A percentile compares a stretch with the other conserved stretches of the same genome.
These are phyloP conservation scores for Himalopsyche phryganea DNA, from an alignment of 1,140 invertebrate species.

Conservation along the genomic window DNA sequence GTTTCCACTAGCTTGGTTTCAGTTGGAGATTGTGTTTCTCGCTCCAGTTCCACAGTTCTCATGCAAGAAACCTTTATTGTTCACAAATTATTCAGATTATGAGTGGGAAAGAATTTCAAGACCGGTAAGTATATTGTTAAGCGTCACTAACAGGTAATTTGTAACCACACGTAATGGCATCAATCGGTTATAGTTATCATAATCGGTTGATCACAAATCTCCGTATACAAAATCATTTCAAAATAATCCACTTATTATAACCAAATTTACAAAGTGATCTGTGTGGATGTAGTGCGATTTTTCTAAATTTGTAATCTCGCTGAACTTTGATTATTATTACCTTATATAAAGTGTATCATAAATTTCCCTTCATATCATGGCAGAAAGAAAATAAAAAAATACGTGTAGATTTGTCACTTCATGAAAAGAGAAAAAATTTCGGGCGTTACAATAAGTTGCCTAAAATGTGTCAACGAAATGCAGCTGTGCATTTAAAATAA, in stretches of 20 bases:
- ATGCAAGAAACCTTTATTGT: conserved; percentile 43
- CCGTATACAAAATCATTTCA: not conserved
- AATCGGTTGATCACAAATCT: not conserved
- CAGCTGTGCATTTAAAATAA: no score
- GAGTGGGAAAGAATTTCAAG: conserved; percentile 44
- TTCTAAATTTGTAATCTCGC: not conserved
- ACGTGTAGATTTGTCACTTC: no score
- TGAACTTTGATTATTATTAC: no score
- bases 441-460: no score
- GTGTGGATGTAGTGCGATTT: not conserved
- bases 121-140: conserved; percentile 38
- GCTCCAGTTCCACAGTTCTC: conserved; percentile 56
- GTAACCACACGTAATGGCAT: not conserved
- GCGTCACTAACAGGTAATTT: not conserved
- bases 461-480: no score
- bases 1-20: conserved; percentile 64
- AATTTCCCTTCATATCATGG: no score
- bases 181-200: not conserved
- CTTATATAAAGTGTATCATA: no score
- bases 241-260: not conserved
- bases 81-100: conserved; percentile 37
- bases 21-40: conserved; percentile 60
- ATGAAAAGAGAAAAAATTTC: no score
- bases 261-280: not conserved
- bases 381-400: no score